Base-by-base conservation (phyloP, 92 coral and sea anemone genomes). In the Zoanthus sociatus region DNA sequence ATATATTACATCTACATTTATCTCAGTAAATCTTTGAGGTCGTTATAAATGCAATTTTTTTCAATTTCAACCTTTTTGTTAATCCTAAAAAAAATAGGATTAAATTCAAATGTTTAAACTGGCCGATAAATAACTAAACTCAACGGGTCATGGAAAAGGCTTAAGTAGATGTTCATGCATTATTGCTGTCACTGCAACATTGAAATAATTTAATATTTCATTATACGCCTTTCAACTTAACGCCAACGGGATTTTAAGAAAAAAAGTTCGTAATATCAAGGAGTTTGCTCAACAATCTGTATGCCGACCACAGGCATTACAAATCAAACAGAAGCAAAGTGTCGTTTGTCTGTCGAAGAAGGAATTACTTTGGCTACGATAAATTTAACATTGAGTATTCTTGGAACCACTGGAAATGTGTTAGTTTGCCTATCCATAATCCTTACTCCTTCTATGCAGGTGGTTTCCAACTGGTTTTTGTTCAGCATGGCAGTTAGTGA, bases 401-500 rank as follows among this genome's bases (percentile, higher is more conserved):
- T 78, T 0, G 83, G 83, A 78, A 78, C 83, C 33, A 44, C 83
- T 37, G 83, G 83, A 2, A 78, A 78, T 42, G 48, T 78, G 13
- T 56, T 78, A 69, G 83, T 78, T 58, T 78, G 83, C 17, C 32
- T 61, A 9, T 78, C 83, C 6, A 78, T 78, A 45, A 21, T 78
- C 14, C 48, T 44, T 9, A 78, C 83, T 42, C 83, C 83, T 3
- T 78, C 71, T 42, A 54, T 78, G 44, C 83, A 61, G 44, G 45
- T 20, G 53, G 71, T 78, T n/a, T 78, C 83, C 26, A 78, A 61
- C 83, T 78, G 83, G 72, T 16, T 78, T 17, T 30, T 78, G 71
- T 78, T 78, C n/a, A 60, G 83, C 68, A 78, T 78, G 83, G 83
- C 83, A 31, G 48, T 78, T 31, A 14, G 83, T 5, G 83, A 78